A percentile compares a stretch with the other conserved stretches of the same genome.
Evolutionary conservation across 2,797 vertebrate genomes (phyloP).

Genomic region (Rhabdomys pumilio): DNA sequence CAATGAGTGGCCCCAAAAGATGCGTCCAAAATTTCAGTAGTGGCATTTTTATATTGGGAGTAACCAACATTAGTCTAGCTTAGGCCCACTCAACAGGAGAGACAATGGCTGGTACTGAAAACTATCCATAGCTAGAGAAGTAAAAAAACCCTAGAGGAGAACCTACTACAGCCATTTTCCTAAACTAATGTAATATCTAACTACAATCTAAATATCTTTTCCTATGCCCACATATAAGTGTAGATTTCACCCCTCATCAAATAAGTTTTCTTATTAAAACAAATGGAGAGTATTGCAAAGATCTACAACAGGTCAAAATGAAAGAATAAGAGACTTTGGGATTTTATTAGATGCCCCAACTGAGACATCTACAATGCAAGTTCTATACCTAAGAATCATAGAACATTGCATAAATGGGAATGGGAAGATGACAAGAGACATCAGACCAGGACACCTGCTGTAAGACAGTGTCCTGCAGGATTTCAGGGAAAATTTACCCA

Average conservation of each 20-base stretch:
- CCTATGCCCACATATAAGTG: neutral
- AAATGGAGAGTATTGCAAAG: neutral
- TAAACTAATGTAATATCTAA: neutral
- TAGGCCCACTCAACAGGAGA: neutral
- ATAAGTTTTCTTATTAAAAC: neutral
- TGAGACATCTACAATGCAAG: neutral
- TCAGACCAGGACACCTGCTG: neutral
- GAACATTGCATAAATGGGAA: neutral
- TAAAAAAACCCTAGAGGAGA: neutral
- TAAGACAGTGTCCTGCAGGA: neutral
- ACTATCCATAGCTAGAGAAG: neutral
- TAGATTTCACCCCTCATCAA: neutral
- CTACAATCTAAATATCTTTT: neutral
- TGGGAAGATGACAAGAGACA: too few species aligned
- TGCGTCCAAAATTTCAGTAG: too few species aligned
- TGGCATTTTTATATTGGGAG: neutral
- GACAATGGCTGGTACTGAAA: neutral
- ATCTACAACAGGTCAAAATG: neutral
- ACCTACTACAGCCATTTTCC: too few species aligned
- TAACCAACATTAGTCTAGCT: neutral
- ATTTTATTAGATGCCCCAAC: too few species aligned
- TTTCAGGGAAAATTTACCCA: neutral
- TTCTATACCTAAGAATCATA: neutral
- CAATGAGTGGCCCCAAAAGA: neutral
- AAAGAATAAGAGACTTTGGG: neutral